Percentiles rank a stretch among this genome's conserved stretches.
Evolutionary conservation across 1,140 invertebrate genomes (phyloP).

Genomic region (Aphelinus atriplicis): DNA sequence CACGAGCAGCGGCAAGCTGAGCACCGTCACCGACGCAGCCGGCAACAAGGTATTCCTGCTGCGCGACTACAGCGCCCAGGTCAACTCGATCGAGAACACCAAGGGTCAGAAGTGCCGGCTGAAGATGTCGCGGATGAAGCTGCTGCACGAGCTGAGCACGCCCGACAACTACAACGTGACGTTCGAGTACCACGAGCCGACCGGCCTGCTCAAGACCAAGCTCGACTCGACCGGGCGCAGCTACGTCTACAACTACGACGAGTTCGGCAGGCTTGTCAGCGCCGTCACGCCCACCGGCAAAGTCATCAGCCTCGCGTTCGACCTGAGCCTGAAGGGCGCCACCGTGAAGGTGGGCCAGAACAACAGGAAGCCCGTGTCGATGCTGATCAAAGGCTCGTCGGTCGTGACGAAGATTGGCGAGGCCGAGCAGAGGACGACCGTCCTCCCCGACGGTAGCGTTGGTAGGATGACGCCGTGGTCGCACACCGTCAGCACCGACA

Average conservation of each 20-base stretch:
- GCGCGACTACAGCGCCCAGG: constrained; percentile 86
- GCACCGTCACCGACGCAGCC: constrained; percentile 90
- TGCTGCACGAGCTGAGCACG: constrained; percentile 87
- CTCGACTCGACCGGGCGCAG: constrained; percentile 90
- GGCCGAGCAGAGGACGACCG: constrained; percentile 81
- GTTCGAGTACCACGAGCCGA: constrained; percentile 91
- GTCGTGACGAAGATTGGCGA: constrained; percentile 84
- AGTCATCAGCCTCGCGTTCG: constrained; percentile 85
- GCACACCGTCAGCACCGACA: constrained; percentile 85
- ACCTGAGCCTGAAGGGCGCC: constrained; percentile 88
- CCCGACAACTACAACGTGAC: constrained; percentile 92
- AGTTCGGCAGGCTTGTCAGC: constrained; percentile 89
- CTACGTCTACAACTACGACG: constrained; percentile 95
- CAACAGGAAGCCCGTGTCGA: constrained; percentile 81
- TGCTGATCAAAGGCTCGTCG: constrained; percentile 87
- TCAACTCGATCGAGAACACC: constrained; percentile 94
- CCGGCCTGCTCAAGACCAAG: constrained; percentile 87
- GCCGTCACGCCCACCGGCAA: constrained; percentile 93
- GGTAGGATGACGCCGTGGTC: constrained; percentile 82
- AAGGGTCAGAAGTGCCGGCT: constrained; percentile 92
- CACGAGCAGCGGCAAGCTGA: constrained; percentile 94
- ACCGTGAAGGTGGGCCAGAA: constrained; percentile 86
- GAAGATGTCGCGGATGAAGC: constrained; percentile 87
- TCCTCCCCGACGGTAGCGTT: constrained; percentile 85
- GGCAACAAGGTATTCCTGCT: constrained; percentile 92